Evolutionary conservation across 2,888 invertebrate genomes (phyloP).

Genomic region (Ophraella communa): DNA sequence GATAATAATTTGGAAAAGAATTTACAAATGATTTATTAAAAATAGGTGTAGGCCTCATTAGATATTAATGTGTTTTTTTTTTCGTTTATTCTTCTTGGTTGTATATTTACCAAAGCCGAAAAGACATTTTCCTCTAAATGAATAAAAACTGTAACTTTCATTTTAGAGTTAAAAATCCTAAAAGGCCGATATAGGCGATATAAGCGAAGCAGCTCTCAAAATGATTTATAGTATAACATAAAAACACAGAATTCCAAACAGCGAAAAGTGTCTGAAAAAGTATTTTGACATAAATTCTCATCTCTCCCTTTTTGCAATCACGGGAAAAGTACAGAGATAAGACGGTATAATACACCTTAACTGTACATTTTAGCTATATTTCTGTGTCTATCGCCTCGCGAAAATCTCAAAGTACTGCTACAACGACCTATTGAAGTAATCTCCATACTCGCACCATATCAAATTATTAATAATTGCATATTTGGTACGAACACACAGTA

Average conservation of each 20-base stretch:
- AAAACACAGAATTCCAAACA: slow-evolving; percentile 28
- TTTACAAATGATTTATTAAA: too few species aligned
- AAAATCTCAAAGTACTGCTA: slow-evolving; percentile 18
- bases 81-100: too few species aligned
- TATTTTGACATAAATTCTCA: slow-evolving; percentile 25
- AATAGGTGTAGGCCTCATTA: too few species aligned
- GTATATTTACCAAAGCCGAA: too few species aligned
- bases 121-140: slow-evolving; percentile 3
- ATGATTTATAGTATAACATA: slow-evolving; percentile 28
- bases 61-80: too few species aligned
- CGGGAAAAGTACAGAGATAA: slow-evolving; percentile 29
- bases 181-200: slow-evolving; percentile 18
- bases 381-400: slow-evolving; percentile 19
- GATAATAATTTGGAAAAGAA: too few species aligned
- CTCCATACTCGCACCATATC: background rate
- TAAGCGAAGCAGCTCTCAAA: slow-evolving; percentile 14
- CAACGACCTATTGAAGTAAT: slow-evolving; percentile 12
- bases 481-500: background rate
- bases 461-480: background rate
- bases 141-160: slow-evolving; percentile 10
- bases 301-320: slow-evolving; percentile 30
- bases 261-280: slow-evolving; percentile 27
- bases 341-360: slow-evolving; percentile 20
- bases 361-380: slow-evolving; percentile 22
- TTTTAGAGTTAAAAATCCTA: slow-evolving; percentile 14